phyloP scores from a whole-genome alignment of 2,113 vertebrate genomes.

The Phoenicopterus ruber region DNA sequence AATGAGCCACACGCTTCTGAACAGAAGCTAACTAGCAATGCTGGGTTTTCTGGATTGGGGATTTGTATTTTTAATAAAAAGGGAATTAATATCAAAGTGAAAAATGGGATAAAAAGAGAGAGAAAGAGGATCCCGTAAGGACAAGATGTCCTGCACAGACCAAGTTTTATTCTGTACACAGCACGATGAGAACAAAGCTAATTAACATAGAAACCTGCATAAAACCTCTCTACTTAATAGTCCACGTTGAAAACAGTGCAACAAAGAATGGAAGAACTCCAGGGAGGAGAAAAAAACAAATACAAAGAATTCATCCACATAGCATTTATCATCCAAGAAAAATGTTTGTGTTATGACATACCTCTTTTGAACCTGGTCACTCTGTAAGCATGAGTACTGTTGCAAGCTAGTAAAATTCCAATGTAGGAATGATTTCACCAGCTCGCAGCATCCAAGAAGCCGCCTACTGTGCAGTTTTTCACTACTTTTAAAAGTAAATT shows the following conservation, averaged over 20 bases:
- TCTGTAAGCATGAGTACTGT: background rate
- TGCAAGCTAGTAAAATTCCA: background rate
- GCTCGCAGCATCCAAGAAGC: background rate
- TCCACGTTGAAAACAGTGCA: background rate
- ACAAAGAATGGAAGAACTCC: background rate
- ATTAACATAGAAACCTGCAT: background rate
- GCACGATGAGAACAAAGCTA: background rate
- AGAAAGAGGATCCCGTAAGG: background rate
- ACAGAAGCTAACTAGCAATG: background rate
- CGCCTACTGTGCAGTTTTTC: background rate
- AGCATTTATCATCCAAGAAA: background rate
- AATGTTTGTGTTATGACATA: background rate
- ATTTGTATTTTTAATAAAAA: slow-evolving; percentile 1
- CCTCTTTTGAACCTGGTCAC: background rate
- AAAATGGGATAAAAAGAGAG: background rate
- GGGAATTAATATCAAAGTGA: background rate
- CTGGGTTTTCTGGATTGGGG: background rate
- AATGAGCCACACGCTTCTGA: background rate
- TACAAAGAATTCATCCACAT: background rate
- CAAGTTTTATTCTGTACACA: background rate
- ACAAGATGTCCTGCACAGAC: background rate
- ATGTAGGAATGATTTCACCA: background rate
- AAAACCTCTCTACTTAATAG: background rate
- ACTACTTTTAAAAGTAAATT: background rate
- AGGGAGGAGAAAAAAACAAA: background rate